Conservation (phyloP, 1,140 invertebrate genomes). For the Brachystomella parvula region DNA sequence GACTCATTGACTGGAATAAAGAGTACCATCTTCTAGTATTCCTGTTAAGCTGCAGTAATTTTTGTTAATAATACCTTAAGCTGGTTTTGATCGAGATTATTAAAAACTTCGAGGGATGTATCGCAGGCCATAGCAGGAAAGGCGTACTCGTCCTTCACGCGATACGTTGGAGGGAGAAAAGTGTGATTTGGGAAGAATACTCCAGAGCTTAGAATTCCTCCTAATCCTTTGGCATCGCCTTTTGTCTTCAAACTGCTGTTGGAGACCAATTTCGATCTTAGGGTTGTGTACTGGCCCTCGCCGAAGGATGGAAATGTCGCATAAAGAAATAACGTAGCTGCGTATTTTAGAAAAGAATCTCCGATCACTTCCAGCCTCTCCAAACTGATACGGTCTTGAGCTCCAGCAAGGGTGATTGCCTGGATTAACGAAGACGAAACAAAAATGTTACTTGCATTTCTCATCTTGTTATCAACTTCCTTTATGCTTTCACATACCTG, state of each 20-base stretch:
- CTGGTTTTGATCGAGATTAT: neutral
- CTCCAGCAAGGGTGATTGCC: slow-evolving; percentile 23
- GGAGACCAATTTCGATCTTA: slow-evolving; percentile 23
- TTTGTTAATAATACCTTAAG: slow-evolving; percentile 13
- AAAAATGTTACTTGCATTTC: neutral
- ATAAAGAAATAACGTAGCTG: slow-evolving; percentile 15
- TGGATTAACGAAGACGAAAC: neutral
- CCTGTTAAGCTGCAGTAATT: neutral
- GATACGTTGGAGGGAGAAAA: slow-evolving; percentile 20
- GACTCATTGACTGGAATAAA: neutral
- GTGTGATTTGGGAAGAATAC: slow-evolving; percentile 25
- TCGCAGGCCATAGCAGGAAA: neutral
- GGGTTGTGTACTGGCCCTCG: slow-evolving; percentile 26
- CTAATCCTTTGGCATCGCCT: slow-evolving; percentile 15
- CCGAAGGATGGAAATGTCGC: slow-evolving; percentile 4
- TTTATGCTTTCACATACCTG: neutral
- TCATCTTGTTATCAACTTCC: neutral
- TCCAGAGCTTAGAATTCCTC: slow-evolving; percentile 17
- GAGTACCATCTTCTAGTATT: neutral
- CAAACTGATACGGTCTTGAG: slow-evolving; percentile 18
- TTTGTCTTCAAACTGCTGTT: slow-evolving; percentile 22
- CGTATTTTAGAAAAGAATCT: slow-evolving; percentile 33
- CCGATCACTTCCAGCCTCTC: slow-evolving; percentile 35
- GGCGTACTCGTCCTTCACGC: neutral
- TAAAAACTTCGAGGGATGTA: slow-evolving; percentile 3